Conservation (phyloP, 2,888 invertebrate species). For the Marronus borbonicus region DNA sequence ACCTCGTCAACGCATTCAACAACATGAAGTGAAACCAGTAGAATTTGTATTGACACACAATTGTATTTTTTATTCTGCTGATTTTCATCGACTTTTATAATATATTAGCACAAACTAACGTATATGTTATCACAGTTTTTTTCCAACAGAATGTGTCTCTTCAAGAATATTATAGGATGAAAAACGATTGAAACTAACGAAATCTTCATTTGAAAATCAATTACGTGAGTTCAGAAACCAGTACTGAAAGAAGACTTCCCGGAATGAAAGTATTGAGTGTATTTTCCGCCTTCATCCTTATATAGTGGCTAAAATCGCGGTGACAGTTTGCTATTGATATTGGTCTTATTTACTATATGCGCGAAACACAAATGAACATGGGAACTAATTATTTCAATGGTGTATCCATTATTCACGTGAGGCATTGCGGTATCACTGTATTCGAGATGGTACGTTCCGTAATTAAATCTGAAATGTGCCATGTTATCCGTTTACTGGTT, state of each 20-base stretch:
- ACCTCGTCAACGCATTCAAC: too few relatives aligned
- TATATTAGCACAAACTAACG: too few relatives aligned
- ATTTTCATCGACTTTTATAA: too few relatives aligned
- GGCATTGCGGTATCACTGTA: slow-evolving; percentile 19
- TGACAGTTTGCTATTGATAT: slow-evolving; percentile 3
- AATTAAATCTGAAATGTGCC: slow-evolving; percentile 35
- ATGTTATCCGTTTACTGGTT: slow-evolving; percentile 26
- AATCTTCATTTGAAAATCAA: background rate
- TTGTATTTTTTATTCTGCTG: too few relatives aligned
- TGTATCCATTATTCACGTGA: slow-evolving; percentile 29
- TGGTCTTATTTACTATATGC: slow-evolving; percentile 1
- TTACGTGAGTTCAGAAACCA: background rate
- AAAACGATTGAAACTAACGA: too few relatives aligned
- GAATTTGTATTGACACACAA: too few relatives aligned
- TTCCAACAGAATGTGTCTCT: too few relatives aligned
- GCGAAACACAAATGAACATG: slow-evolving; percentile 19
- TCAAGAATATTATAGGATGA: too few relatives aligned
- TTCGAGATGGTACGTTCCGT: slow-evolving; percentile 3
- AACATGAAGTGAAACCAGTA: too few relatives aligned
- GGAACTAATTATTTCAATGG: slow-evolving; percentile 24
- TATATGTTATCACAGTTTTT: too few relatives aligned
- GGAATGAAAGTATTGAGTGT: background rate
- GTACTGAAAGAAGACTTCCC: background rate
- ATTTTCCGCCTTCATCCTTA: background rate
- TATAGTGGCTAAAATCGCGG: background rate